Conservation (phyloP, 2,797 vertebrate species). For the Sorex maritimensis region DNA sequence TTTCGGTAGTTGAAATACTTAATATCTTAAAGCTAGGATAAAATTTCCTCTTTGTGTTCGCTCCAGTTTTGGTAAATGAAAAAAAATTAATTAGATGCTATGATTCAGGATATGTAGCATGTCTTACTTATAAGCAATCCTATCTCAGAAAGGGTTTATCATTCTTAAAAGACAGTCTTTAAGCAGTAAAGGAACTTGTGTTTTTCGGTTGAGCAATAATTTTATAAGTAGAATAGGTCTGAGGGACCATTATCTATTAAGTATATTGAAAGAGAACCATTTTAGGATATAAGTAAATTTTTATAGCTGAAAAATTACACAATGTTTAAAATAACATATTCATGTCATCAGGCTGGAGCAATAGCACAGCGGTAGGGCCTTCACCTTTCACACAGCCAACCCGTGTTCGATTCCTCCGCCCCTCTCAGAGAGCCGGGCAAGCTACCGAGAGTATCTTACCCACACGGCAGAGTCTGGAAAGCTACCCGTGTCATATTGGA, state of each 20-base stretch:
- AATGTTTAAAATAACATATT: neutral
- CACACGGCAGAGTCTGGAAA: no score
- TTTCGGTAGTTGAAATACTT: conserved; percentile 38
- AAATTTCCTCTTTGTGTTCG: conserved; percentile 33
- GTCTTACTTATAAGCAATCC: conserved; percentile 33
- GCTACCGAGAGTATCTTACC: no score
- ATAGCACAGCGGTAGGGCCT: no score
- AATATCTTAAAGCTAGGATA: neutral
- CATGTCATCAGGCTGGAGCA: neutral
- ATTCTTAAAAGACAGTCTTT: conserved; percentile 35
- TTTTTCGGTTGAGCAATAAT: conserved; percentile 38
- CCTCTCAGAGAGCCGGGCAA: no score
- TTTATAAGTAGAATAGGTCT: neutral
- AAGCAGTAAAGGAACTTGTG: neutral
- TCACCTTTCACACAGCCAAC: no score
- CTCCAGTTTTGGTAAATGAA: conserved; percentile 35
- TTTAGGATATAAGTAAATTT: conserved; percentile 20
- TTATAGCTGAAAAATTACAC: neutral
- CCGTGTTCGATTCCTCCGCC: no score
- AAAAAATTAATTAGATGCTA: neutral
- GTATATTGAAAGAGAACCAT: neutral
- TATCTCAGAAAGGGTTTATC: neutral
- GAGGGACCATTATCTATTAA: neutral
- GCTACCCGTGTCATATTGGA: no score
- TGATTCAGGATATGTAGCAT: conserved; percentile 2